Evolutionary conservation across 1,140 invertebrate genomes (phyloP).

Genomic region (Potamilus streckersoni): DNA sequence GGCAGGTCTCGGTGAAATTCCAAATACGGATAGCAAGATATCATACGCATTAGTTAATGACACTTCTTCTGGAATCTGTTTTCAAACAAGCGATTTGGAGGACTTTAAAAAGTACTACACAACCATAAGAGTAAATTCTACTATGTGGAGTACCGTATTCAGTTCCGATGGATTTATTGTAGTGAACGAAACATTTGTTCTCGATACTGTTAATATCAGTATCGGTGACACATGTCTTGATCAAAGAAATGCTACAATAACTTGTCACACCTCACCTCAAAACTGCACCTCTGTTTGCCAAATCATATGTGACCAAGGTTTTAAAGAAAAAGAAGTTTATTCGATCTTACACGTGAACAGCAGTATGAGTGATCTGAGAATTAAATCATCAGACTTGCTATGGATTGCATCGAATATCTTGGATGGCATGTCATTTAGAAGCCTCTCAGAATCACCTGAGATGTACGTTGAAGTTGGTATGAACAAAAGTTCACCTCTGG

Average conservation of each 20-base stretch:
- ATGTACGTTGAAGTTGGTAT: too few species aligned
- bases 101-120: constrained; percentile 4
- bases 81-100: constrained; percentile 2
- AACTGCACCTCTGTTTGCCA: neutral
- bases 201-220: neutral
- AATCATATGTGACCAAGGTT: neutral
- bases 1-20: constrained; percentile 32
- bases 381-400: too few species aligned
- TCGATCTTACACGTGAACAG: neutral
- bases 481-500: too few species aligned
- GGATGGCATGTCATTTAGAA: too few species aligned
- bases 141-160: neutral
- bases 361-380: too few species aligned
- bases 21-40: constrained; percentile 18
- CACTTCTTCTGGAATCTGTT: neutral
- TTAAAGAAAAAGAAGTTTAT: neutral
- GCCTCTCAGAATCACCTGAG: too few species aligned
- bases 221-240: constrained; percentile 8
- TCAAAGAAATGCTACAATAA: neutral
- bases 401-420: too few species aligned
- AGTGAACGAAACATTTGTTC: constrained; percentile 5
- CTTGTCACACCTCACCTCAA: neutral
- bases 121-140: constrained; percentile 3
- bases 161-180: constrained; percentile 25
- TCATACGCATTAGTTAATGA: constrained; percentile 1